These are phyloP conservation scores for Drosophila mayri DNA, from an alignment of 1,140 invertebrate species.

Conservation along the genomic window DNA sequence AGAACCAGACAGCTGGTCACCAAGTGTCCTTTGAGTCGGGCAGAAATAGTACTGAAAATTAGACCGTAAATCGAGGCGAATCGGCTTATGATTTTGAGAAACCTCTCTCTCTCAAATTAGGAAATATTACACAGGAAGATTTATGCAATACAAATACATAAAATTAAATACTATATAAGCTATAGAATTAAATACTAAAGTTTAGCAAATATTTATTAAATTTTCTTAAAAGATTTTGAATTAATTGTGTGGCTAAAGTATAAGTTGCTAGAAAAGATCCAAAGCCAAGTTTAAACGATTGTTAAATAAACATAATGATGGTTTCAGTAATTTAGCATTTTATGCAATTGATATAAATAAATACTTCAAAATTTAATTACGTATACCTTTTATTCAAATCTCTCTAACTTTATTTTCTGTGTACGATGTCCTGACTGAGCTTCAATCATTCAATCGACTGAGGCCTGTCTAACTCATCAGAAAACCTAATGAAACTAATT, in stretches of 20 bases:
- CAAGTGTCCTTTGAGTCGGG: not conserved
- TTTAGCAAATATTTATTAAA: not conserved
- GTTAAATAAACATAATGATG: not conserved
- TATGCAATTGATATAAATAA: no score
- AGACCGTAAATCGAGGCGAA: conserved; percentile 8
- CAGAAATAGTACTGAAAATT: conserved; percentile 23
- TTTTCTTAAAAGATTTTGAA: not conserved
- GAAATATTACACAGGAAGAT: not conserved
- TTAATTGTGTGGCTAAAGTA: no score
- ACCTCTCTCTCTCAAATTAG: not conserved
- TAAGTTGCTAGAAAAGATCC: no score
- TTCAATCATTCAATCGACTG: not conserved
- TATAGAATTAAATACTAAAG: not conserved
- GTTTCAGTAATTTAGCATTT: not conserved
- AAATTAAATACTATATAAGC: no score
- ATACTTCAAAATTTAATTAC: not conserved
- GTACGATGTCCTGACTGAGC: not conserved
- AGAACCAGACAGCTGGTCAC: conserved; percentile 37
- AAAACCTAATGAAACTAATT: conserved; percentile 54
- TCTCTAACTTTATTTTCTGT: not conserved
- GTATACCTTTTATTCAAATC: not conserved
- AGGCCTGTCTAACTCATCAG: conserved; percentile 29
- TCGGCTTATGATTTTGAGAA: conserved; percentile 6
- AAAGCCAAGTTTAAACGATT: no score
- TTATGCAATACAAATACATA: not conserved